Evolutionary conservation across 2,797 vertebrate genomes (phyloP).

Genomic region (Neoniphon sammara): DNA sequence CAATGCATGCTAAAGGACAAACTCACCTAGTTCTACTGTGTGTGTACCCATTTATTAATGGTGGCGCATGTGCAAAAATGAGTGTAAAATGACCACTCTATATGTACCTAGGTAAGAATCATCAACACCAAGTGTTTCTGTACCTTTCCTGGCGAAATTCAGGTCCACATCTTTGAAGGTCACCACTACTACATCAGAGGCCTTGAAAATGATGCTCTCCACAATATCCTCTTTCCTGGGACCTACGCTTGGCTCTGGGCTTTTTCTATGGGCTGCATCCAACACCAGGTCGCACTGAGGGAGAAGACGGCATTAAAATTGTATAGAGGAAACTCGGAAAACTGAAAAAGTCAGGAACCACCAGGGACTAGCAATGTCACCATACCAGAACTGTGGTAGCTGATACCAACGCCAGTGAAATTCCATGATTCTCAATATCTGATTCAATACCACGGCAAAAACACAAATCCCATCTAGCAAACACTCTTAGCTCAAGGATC

Average conservation of each 20-base stretch:
- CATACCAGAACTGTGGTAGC: no score
- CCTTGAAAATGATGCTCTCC: slow-evolving; percentile 98
- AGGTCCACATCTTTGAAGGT: slow-evolving; percentile 99
- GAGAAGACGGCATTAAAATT: slow-evolving; percentile 27
- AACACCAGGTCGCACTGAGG: slow-evolving; percentile 95
- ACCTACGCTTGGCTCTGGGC: slow-evolving; percentile 87
- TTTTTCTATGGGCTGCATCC: slow-evolving; percentile 96
- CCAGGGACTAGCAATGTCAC: neutral
- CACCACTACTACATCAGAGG: slow-evolving; percentile 96
- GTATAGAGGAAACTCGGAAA: slow-evolving; percentile 19
- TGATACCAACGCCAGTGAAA: no score
- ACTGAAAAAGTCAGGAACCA: neutral
- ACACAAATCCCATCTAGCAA: no score
- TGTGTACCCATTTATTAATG: neutral
- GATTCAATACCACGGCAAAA: no score
- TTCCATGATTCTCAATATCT: no score
- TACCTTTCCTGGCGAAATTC: slow-evolving; percentile 98
- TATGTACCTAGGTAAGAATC: neutral
- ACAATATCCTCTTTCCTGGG: slow-evolving; percentile 97
- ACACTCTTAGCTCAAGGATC: no score
- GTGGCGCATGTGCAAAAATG: neutral
- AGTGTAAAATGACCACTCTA: neutral
- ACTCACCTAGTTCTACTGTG: neutral
- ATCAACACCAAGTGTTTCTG: slow-evolving; percentile 14
- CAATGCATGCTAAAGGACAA: slow-evolving; percentile 31